These are phyloP conservation scores for Mustelus asterias DNA, from an alignment of 2,113 vertebrate species.

Conservation along the genomic window DNA sequence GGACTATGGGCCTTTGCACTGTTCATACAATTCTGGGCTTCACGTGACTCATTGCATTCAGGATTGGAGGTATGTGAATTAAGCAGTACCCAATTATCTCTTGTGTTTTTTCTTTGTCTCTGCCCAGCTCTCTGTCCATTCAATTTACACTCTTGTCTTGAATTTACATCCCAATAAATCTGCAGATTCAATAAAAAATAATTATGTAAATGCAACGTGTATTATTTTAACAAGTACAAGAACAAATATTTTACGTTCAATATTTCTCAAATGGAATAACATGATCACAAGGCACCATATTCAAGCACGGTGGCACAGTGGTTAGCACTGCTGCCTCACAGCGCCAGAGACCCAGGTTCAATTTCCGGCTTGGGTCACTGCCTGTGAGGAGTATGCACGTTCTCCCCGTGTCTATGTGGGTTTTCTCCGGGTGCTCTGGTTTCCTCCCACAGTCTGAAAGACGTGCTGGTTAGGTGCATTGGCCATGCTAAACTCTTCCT, in stretches of 20 bases:
- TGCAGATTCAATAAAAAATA: constrained; percentile 46
- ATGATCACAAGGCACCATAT: neutral
- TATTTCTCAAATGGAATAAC: neutral
- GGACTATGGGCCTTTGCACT: constrained; percentile 39
- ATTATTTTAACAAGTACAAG: neutral
- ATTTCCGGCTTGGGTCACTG: too few relatives aligned
- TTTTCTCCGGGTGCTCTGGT: too few relatives aligned
- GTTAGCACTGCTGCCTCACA: too few relatives aligned
- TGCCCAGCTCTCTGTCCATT: constrained; percentile 46
- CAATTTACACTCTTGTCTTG: constrained; percentile 64
- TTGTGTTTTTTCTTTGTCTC: constrained; percentile 47
- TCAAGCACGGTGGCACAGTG: neutral
- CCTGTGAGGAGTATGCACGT: too few relatives aligned
- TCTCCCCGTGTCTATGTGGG: too few relatives aligned
- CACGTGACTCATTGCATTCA: constrained; percentile 52
- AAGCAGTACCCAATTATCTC: constrained; percentile 51
- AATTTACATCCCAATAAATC: constrained; percentile 86
- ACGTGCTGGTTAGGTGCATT: too few relatives aligned
- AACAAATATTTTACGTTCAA: neutral
- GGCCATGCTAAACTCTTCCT: too few relatives aligned
- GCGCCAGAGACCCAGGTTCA: too few relatives aligned
- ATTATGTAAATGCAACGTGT: neutral
- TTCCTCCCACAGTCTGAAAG: too few relatives aligned
- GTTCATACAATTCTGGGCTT: constrained; percentile 46
- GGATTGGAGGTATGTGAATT: constrained; percentile 55